Evolutionary conservation across 2,113 vertebrate species (phyloP).

Genomic region (Piliocolobus tephrosceles): DNA sequence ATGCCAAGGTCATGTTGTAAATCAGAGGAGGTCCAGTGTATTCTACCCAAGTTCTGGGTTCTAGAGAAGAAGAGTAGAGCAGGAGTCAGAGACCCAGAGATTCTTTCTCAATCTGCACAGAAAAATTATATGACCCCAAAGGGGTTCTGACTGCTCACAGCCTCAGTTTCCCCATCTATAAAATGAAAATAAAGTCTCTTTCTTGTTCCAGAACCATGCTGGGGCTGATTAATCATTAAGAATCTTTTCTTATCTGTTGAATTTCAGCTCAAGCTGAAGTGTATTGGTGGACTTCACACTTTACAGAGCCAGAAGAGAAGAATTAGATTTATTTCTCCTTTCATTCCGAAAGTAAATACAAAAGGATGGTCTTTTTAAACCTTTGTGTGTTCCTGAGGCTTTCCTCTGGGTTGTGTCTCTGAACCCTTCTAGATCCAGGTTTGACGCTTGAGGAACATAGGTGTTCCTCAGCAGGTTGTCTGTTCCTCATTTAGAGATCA

Average conservation of each 20-base stretch:
- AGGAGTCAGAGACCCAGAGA: neutral
- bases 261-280: neutral
- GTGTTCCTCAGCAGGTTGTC: neutral
- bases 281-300: neutral
- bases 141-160: neutral
- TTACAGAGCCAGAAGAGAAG: neutral
- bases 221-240: constrained; percentile 57
- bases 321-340: neutral
- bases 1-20: neutral
- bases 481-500: neutral
- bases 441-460: neutral
- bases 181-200: constrained; percentile 1
- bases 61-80: neutral
- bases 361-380: neutral
- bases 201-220: neutral
- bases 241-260: constrained; percentile 1
- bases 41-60: neutral
- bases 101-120: neutral
- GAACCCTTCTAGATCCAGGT: neutral
- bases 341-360: neutral
- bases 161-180: neutral
- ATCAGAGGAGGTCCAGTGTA: neutral
- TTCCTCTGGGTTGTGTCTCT: neutral
- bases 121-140: neutral
- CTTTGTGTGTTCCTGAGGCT: neutral